Percentiles rank a stretch among this genome's conserved stretches.
Conservation (phyloP, 2,797 vertebrate genomes). For the Paguma larvata region DNA sequence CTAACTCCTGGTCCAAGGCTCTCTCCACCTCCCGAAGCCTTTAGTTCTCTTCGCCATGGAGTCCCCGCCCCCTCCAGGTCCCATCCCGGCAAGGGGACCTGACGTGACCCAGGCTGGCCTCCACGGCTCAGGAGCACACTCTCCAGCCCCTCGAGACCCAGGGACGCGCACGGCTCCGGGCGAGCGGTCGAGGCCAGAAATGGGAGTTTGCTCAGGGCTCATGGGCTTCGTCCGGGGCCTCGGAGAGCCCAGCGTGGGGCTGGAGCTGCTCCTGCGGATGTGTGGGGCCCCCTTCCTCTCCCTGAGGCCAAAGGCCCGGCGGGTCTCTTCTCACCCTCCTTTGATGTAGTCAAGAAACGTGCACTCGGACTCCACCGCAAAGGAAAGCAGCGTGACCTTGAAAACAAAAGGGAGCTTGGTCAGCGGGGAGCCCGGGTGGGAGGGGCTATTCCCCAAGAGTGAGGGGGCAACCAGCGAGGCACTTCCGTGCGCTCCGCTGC, state of each 20-base stretch:
- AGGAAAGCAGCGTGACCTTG: slow-evolving; percentile 97
- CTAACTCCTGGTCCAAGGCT: background rate
- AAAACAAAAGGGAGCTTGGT: slow-evolving; percentile 70
- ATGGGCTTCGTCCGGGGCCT: background rate
- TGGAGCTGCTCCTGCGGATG: fast-evolving
- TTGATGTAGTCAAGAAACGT: slow-evolving; percentile 99
- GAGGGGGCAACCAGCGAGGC: fast-evolving
- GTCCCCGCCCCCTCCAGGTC: background rate
- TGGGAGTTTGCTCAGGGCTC: background rate
- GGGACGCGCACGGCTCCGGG: background rate
- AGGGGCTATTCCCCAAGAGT: too few relatives aligned
- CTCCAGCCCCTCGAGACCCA: background rate
- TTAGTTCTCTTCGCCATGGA: background rate
- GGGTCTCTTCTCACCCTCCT: slow-evolving; percentile 93
- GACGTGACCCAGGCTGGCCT: background rate
- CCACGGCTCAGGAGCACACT: background rate
- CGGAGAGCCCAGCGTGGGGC: background rate
- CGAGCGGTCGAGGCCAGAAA: background rate
- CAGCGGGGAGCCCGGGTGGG: fast-evolving
- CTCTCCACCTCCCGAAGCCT: background rate
- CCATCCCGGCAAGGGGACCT: background rate
- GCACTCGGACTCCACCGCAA: slow-evolving; percentile 96
- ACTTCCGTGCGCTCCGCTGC: background rate
- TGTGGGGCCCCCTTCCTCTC: background rate
- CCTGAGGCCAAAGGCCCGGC: background rate